phyloP scores from a whole-genome alignment of 2,113 vertebrate genomes.

The Alces alces region DNA sequence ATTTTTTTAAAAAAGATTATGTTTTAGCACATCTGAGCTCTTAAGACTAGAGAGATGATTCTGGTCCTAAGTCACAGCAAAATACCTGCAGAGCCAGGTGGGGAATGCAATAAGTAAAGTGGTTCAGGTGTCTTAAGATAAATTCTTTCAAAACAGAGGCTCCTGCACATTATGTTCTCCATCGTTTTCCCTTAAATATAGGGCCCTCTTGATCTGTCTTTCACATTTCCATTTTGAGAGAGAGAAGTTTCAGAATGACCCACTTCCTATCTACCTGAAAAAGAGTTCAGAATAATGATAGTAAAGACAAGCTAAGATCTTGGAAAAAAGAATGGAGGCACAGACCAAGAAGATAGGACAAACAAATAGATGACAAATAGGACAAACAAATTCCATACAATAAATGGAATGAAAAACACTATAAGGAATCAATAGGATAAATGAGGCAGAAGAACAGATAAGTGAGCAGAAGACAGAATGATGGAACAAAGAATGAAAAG shows the following conservation, averaged over 20 bases:
- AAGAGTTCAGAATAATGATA: not conserved
- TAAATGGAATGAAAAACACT: not conserved
- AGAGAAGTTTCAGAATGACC: not conserved
- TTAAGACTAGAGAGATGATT: not conserved
- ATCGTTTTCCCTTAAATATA: not conserved
- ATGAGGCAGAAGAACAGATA: not conserved
- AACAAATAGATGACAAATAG: not conserved
- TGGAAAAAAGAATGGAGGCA: not conserved
- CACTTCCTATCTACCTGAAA: not conserved
- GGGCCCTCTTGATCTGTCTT: not conserved
- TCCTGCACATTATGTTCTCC: not conserved
- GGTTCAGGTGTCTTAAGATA: not conserved
- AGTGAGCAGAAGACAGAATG: not conserved
- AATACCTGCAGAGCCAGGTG: not conserved
- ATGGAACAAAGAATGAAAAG: not conserved
- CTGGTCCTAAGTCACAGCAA: not conserved
- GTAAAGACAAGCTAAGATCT: not conserved
- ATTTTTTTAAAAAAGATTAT: not conserved
- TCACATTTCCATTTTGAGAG: not conserved
- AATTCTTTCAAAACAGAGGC: not conserved
- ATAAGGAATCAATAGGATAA: not conserved
- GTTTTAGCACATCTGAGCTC: not conserved
- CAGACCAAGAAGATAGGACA: not conserved
- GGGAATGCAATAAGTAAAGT: not conserved
- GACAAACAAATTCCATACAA: no score